phyloP scores from a whole-genome alignment of 2,888 invertebrate genomes.

The Drosophila fulvimacula region DNA sequence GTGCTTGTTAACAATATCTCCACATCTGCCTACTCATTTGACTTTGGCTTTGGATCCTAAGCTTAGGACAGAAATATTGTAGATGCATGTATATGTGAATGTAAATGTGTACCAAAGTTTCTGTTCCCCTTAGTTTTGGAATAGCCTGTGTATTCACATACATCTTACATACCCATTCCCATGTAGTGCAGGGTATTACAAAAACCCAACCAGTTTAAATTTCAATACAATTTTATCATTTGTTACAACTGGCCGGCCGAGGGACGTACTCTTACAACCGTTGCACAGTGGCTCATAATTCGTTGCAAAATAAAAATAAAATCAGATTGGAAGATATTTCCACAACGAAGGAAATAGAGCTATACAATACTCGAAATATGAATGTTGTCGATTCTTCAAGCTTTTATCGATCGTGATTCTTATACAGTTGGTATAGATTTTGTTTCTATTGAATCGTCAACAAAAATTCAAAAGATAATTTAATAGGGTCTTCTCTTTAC shows the following conservation, averaged over 20 bases:
- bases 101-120: neutral
- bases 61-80: neutral
- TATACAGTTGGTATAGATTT: neutral
- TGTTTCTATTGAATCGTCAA: neutral
- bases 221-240: constrained; percentile 76
- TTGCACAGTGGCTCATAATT: constrained; percentile 4
- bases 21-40: neutral
- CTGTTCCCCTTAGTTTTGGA: too few relatives aligned
- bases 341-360: neutral
- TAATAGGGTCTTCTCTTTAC: neutral
- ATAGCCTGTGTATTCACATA: neutral
- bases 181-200: constrained; percentile 13
- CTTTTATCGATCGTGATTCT: neutral
- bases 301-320: neutral
- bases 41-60: too few relatives aligned
- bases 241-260: constrained; percentile 66
- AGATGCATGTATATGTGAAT: neutral
- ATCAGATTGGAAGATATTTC: neutral
- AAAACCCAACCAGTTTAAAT: constrained; percentile 76
- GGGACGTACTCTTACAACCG: constrained; percentile 41
- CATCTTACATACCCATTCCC: neutral
- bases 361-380: neutral
- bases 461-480: neutral
- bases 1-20: neutral
- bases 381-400: neutral